A percentile compares a stretch with the other conserved stretches of the same genome.
These are phyloP conservation scores for Neosilurus mollespiculum DNA, from an alignment of 2,797 vertebrate species.

Conservation along the genomic window DNA sequence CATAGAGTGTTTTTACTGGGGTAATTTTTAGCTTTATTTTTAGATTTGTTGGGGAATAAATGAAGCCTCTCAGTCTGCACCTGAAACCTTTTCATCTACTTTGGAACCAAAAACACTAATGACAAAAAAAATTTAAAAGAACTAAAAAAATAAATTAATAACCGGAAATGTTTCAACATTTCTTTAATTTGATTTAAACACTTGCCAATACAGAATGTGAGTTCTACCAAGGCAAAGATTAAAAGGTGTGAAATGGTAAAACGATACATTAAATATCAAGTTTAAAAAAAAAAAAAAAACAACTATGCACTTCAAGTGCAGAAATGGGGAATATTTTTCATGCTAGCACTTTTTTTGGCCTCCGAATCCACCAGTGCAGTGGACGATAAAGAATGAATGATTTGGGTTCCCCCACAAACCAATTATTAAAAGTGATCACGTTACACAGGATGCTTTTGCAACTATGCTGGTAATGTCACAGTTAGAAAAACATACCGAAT, in stretches of 20 bases:
- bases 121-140: no score
- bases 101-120: slow-evolving; percentile 16
- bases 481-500: slow-evolving; percentile 8
- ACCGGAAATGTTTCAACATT: slow-evolving; percentile 25
- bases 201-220: slow-evolving; percentile 39
- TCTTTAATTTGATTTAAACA: slow-evolving; percentile 45
- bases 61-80: not conserved
- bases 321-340: slow-evolving; percentile 41
- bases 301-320: slow-evolving; percentile 23
- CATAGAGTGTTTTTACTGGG: not conserved
- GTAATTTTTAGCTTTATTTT: not conserved
- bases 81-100: slow-evolving; percentile 13
- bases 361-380: slow-evolving; percentile 28
- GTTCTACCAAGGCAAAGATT: slow-evolving; percentile 24
- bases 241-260: slow-evolving; percentile 36
- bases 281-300: slow-evolving; percentile 43
- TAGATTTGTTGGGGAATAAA: not conserved
- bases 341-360: slow-evolving; percentile 29
- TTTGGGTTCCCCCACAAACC: not conserved
- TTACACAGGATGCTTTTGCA: slow-evolving; percentile 19
- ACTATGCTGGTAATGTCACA: slow-evolving; percentile 13
- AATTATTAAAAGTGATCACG: slow-evolving; percentile 22
- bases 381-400: slow-evolving; percentile 20
- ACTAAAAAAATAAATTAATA: no score
- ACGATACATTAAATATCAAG: slow-evolving; percentile 54